Evolutionary conservation across 2,888 invertebrate genomes (phyloP).

Genomic region (Oscheius sp.): DNA sequence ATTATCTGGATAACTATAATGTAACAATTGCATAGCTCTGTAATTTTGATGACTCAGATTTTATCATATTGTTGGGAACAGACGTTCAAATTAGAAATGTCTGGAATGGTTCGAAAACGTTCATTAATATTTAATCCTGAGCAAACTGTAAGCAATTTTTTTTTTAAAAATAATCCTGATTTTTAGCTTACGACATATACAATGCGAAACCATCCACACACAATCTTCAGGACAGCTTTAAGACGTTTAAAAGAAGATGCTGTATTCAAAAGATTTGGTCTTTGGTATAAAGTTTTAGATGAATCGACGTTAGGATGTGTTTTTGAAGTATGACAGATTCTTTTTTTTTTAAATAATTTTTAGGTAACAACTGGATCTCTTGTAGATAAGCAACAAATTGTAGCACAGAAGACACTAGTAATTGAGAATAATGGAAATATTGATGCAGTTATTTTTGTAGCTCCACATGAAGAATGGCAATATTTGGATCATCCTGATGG

Average conservation of each 20-base stretch:
- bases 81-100: background rate
- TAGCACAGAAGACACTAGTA: slow-evolving; percentile 30
- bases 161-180: background rate
- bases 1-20: background rate
- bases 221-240: slow-evolving; percentile 2
- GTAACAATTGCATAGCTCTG: background rate
- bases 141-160: background rate
- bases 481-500: slow-evolving; percentile 32
- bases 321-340: slow-evolving; percentile 5
- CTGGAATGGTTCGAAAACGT: background rate
- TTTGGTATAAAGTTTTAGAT: slow-evolving; percentile 33
- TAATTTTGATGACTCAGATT: background rate
- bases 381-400: slow-evolving; percentile 29
- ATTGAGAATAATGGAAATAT: slow-evolving; percentile 30
- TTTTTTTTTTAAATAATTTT: background rate
- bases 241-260: slow-evolving; percentile 12
- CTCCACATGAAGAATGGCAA: slow-evolving; percentile 37
- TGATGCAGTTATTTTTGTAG: slow-evolving; percentile 33
- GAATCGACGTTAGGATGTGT: slow-evolving; percentile 27
- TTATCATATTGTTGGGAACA: slow-evolving; percentile 1
- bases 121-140: background rate
- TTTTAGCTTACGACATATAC: slow-evolving; percentile 13
- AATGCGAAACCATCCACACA: slow-evolving; percentile 8
- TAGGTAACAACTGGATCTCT: slow-evolving; percentile 29
- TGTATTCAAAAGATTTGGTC: slow-evolving; percentile 23